Evolutionary conservation across 2,797 vertebrate genomes (phyloP).

Genomic region (Semaprochilodus insignis): DNA sequence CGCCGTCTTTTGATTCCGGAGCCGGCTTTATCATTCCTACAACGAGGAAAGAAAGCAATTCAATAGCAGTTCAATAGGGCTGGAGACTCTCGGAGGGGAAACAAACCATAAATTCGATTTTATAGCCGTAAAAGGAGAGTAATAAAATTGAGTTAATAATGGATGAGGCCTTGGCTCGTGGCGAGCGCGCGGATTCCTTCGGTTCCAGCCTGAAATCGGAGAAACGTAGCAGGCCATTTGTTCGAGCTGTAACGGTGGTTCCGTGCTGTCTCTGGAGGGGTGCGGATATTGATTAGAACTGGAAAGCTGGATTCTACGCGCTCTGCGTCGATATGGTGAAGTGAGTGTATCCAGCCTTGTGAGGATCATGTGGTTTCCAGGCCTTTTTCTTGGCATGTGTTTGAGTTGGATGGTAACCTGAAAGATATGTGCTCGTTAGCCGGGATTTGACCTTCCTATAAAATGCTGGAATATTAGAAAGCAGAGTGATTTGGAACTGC

Average conservation of each 20-base stretch:
- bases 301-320: not conserved
- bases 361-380: not conserved
- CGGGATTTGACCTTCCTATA: not conserved
- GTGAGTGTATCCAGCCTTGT: not conserved
- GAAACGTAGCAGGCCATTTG: not conserved
- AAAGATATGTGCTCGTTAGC: not conserved
- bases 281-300: not conserved
- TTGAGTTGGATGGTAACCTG: not conserved
- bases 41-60: not conserved
- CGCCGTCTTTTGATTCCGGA: not conserved
- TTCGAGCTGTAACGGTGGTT: not conserved
- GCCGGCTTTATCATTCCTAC: not conserved
- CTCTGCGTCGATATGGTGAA: too few relatives aligned
- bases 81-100: conserved; percentile 1
- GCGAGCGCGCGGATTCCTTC: not conserved
- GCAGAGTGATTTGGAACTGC: too few relatives aligned
- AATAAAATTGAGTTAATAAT: conserved; percentile 2
- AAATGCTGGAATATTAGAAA: not conserved
- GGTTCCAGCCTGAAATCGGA: not conserved
- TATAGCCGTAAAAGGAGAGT: not conserved
- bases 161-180: not conserved
- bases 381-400: not conserved
- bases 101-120: not conserved
- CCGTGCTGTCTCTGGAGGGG: not conserved
- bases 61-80: not conserved